Conservation (phyloP, 2,888 invertebrate species). For the Rhopalosiphum nymphaeae region DNA sequence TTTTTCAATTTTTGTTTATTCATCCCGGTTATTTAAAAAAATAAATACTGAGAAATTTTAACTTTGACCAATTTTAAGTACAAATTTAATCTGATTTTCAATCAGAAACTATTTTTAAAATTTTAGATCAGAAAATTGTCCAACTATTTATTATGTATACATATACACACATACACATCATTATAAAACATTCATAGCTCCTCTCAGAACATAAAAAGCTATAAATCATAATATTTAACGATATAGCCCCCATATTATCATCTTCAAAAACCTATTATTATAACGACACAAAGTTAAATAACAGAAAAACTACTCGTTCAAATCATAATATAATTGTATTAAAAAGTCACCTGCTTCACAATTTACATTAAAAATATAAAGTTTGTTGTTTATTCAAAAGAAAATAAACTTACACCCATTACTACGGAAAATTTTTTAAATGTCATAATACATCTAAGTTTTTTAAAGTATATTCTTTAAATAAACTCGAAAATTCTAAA, state of each 20-base stretch:
- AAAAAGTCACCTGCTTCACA: not conserved
- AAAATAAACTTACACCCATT: not conserved
- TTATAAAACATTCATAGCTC: no score
- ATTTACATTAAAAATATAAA: not conserved
- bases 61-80: no score
- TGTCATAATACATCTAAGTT: not conserved
- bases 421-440: not conserved
- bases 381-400: not conserved
- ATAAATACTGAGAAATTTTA: no score
- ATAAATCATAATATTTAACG: not conserved
- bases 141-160: no score
- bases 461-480: not conserved
- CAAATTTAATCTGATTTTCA: no score
- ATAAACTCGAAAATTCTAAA: not conserved
- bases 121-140: no score
- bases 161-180: no score
- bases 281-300: not conserved
- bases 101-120: no score
- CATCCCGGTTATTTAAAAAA: no score
- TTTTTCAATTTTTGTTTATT: no score
- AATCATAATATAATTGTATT: not conserved
- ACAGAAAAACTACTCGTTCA: not conserved
- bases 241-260: not conserved
- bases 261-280: not conserved
- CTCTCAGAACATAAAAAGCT: no score